Evolutionary conservation across 1,140 invertebrate species (phyloP), one percentile per base, ranked within the genome.

Genomic region (Pollicipes pollicipes): DNA sequence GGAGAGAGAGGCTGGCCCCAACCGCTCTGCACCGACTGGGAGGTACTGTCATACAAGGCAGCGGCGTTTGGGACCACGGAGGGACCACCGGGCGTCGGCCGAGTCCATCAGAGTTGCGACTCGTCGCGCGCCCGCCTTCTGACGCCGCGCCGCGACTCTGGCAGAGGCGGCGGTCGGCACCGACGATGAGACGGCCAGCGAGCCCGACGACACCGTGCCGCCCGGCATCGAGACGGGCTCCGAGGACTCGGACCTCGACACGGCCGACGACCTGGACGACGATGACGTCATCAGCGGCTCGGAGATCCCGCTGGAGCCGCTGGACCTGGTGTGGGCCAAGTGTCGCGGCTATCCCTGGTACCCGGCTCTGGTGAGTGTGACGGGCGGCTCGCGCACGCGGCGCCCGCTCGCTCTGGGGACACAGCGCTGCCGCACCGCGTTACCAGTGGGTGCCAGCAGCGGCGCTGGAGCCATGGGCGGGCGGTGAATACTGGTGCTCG

Each of bases 331-430:
- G 0, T 98, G 95, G 95, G 94, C 94, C 0, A 97, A 97, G 78
- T 97, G 93, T 83, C 85, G 93, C 72, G 94, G 93, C 3, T 96
- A 95, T 81, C 93, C 93, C 6, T 97, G 93, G 93, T 97, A 97
- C 82, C 95, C 95, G 45, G 95, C 94, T 0, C 81, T 98, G 69
- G 84, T 85, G 77, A 80, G 82, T 74, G 66, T 70, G 31, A 27
- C 6, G 31, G 24, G 27, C 0, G n/a, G 35, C 28, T 13, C 24
- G n/a, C 4, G 30, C n/a, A 17, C n/a, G 24, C 64, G 31, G 71
- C 29, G 17, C n/a, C n/a, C n/a, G n/a, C n/a, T n/a, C n/a, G n/a
- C n/a, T n/a, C n/a, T n/a, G n/a, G n/a, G n/a, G n/a, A n/a, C n/a
- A n/a, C n/a, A n/a, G n/a, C n/a, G n/a, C n/a, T n/a, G n/a, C n/a